Evolutionary conservation across 2,888 invertebrate genomes (phyloP), one percentile per base, ranked within the genome.

Genomic region (Lochmaea crataegi): DNA sequence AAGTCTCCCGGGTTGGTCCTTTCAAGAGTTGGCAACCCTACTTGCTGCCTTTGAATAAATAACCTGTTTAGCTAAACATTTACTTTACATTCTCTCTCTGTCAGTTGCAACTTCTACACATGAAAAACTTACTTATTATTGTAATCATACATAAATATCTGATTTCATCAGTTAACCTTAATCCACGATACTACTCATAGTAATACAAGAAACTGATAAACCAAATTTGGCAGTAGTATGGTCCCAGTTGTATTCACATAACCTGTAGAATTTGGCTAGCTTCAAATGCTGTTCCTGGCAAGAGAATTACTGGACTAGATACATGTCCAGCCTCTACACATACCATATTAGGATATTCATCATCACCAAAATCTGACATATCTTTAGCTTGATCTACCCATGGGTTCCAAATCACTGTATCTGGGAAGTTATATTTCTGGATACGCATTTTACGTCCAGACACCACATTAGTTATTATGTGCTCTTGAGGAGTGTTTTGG

Each of bases 371-470:
- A 88, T 98, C 98, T 2, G 92, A 90, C 88, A 97, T 95, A 85
- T 96, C 96, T 82, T 95, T 94, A 38, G 97, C 97, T 86, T 94
- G 94, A 82, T 97, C 96, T 78, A 93, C 89, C 98, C 98, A 98
- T 0, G 98, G 98, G 89, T 98, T 98, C 98, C 98, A 98, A 78
- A 98, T 92, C 78, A 98, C 98, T 89, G 97, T 96, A 84, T 97
- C 97, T 1, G 97, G 96, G 85, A 98, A 95, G 88, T 97, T 97
- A 87, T 95, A 95, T 88, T 97, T 97, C 87, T 95, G 94, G 84
- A 98, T 92, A 84, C 95, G 91, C 94, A 97, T 95, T 88, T 96
- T 96, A 75, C 96, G 90, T 0, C 96, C 95, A 78, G 96, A 96
- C 68, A 96, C 96, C 60, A 96, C 95, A 87, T 96, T 96, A 77